Percentiles rank a stretch among this genome's conserved stretches.
These are phyloP conservation scores for Himalopsyche phryganea DNA, from an alignment of 1,140 invertebrate genomes.

Conservation along the genomic window DNA sequence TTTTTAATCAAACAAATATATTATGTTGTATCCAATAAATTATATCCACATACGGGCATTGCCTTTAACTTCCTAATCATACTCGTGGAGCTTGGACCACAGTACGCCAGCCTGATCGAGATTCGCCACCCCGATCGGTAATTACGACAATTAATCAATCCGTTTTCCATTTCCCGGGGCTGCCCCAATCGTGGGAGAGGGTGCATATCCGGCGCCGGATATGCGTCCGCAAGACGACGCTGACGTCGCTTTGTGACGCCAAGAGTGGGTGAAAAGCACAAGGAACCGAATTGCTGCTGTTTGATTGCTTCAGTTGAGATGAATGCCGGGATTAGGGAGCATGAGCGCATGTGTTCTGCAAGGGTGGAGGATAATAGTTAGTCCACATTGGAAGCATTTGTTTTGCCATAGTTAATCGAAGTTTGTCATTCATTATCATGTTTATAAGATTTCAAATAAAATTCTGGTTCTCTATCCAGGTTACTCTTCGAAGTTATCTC, in stretches of 20 bases:
- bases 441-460: no score
- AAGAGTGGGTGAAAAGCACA: not conserved
- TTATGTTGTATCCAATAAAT: no score
- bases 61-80: conserved; percentile 13
- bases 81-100: not conserved
- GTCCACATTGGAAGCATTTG: no score
- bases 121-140: conserved; percentile 32
- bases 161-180: conserved; percentile 30
- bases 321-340: not conserved
- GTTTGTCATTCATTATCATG: no score
- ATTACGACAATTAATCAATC: conserved; percentile 35
- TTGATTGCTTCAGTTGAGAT: conserved; percentile 1
- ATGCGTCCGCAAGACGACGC: not conserved
- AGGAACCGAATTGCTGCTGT: not conserved
- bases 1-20: no score
- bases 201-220: not conserved
- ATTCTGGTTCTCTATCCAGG: no score
- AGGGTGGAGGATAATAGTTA: no score
- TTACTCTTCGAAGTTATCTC: no score
- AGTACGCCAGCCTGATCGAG: conserved; percentile 27
- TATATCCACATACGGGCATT: no score
- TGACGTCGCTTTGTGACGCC: not conserved
- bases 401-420: no score
- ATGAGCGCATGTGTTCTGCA: not conserved
- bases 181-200: not conserved